Conservation (phyloP, 2,797 vertebrate species). For the Peromyscus eremicus region DNA sequence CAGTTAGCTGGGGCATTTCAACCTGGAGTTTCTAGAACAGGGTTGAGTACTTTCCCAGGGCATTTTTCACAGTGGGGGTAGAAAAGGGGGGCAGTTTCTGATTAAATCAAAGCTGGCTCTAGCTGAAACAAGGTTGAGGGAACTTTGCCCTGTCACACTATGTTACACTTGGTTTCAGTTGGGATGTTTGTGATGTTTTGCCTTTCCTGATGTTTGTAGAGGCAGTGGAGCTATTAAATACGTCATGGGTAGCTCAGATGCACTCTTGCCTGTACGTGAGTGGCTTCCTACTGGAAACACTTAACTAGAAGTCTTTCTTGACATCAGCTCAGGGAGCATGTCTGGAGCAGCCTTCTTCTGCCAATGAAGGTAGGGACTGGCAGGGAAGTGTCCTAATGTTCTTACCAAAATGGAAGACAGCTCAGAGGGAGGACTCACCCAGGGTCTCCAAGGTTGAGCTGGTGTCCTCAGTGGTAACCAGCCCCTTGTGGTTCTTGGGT, state of each 20-base stretch:
- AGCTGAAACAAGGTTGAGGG: neutral
- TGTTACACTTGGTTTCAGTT: neutral
- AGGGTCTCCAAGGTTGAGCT: neutral
- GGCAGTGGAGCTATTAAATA: neutral
- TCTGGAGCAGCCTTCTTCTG: neutral
- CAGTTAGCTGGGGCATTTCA: neutral
- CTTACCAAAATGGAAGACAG: neutral
- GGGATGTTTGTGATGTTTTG: neutral
- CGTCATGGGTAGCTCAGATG: neutral
- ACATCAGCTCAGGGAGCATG: neutral
- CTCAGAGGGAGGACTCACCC: neutral
- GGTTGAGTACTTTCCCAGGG: neutral
- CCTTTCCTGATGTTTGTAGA: neutral
- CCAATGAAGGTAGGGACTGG: neutral
- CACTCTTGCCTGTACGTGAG: neutral
- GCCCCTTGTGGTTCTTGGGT: neutral
- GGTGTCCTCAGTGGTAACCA: neutral
- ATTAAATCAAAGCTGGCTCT: neutral
- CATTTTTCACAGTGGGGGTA: neutral
- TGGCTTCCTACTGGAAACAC: neutral
- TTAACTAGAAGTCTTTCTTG: neutral
- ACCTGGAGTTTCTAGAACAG: neutral
- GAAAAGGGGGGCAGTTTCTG: neutral
- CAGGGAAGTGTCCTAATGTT: neutral
- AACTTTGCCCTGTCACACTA: neutral